phyloP scores from a whole-genome alignment of 2,797 vertebrate genomes.

The Taeniopygia guttata region DNA sequence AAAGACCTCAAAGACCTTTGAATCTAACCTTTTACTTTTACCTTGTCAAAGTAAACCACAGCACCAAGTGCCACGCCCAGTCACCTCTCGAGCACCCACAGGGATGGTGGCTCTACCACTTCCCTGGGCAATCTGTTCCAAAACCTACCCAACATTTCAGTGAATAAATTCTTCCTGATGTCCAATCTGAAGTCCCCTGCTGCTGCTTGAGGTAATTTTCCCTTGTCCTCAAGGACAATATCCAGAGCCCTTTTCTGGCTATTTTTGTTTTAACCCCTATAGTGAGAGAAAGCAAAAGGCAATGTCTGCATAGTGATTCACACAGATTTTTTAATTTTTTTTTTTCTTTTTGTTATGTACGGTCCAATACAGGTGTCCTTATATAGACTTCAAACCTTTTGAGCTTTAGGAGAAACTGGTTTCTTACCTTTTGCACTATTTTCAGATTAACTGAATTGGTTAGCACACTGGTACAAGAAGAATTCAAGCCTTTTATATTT shows the following conservation, averaged over 20 bases:
- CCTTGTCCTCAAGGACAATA: not conserved
- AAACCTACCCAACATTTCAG: not conserved
- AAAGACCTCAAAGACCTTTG: not conserved
- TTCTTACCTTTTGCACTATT: not conserved
- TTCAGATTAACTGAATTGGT: not conserved
- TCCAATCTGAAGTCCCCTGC: not conserved
- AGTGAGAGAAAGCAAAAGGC: not conserved
- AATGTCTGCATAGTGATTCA: not conserved
- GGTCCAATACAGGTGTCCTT: not conserved
- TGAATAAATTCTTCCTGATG: accelerated
- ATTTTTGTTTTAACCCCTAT: not conserved
- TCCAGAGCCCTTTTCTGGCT: not conserved
- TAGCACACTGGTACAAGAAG: not conserved
- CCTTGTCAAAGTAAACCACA: not conserved
- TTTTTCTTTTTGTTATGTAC: not conserved
- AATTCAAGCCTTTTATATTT: not conserved
- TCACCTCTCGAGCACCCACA: not conserved
- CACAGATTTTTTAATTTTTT: not conserved
- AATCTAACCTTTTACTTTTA: not conserved
- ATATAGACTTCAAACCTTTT: not conserved
- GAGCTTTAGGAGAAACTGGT: not conserved
- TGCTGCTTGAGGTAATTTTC: not conserved
- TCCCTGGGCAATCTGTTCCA: not conserved
- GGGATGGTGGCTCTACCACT: not conserved
- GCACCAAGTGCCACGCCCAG: not conserved